Evolutionary conservation across 2,888 invertebrate genomes (phyloP), one percentile per base, ranked within the genome.

Genomic region (Hypomecis punctinalis): DNA sequence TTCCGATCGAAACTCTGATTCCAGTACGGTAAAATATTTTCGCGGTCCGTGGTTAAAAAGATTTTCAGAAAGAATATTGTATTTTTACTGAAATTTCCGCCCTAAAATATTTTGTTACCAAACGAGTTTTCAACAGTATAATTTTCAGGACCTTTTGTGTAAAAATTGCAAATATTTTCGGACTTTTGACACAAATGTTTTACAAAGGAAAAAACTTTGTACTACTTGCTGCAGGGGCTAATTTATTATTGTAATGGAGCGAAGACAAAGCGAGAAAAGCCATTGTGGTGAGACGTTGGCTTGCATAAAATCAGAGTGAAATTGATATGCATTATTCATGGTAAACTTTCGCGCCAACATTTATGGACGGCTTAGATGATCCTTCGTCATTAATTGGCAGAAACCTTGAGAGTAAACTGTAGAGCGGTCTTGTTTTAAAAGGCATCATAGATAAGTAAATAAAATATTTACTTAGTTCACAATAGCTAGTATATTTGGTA

Each of bases 261-360:
- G 8, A 43, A 42, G 37, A 47, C 63, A 54, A 39, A 48, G 53
- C 39, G 11, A 47, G 36, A 13, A 11, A 43, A 39, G 10, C 45
- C 45, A 45, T 63, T 53, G 52, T 62, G 39, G 9, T 35, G 6
- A 47, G 7, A 59, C 45, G 54, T 23, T 43, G 54, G 37, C 40
- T 49, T 49, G 63, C 63, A 63, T 63, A 63, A 49, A 52, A 39
- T 55, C 11, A 39, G 9, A 45, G 63, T 36, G 63, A 59, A 63
- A 59, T 9, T 36, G 0, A 7, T 1, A 45, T 59, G 43, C n/a
- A 54, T 63, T 58, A 63, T 63, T 63, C 54, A 63, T 53, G 11
- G 5, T 8, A 1, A 13, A 55, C 35, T 55, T 63, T 59, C 58
- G 0, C 10, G 23, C 11, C 13, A 6, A 35, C 51, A 39, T 40